Percentiles rank a stretch among this genome's conserved stretches.
Conservation (phyloP, 2,888 invertebrate species). For the Mythimna lalbum region DNA sequence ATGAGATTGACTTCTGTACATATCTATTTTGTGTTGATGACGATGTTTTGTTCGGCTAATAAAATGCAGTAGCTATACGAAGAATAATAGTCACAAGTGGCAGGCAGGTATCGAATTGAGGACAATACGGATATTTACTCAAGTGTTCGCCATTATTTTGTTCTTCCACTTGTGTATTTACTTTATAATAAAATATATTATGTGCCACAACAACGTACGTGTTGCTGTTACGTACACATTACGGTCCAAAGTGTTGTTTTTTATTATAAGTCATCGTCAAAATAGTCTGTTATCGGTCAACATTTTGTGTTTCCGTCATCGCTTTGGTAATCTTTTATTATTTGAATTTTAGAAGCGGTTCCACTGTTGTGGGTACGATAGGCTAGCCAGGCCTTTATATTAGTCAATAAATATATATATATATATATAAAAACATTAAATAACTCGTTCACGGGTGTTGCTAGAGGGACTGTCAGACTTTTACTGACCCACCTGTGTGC, state of each 20-base stretch:
- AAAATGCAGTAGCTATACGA: constrained; percentile 52
- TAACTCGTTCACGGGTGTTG: too few relatives aligned
- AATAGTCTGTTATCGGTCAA: constrained; percentile 44
- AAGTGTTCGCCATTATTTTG: constrained; percentile 76
- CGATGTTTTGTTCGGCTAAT: constrained; percentile 21
- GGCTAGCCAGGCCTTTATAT: too few relatives aligned
- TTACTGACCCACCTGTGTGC: too few relatives aligned
- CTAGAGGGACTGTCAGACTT: too few relatives aligned
- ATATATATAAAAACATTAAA: too few relatives aligned
- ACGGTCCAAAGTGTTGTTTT: constrained; percentile 20
- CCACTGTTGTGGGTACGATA: too few relatives aligned
- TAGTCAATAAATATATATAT: too few relatives aligned
- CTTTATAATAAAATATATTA: constrained; percentile 71
- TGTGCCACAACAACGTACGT: constrained; percentile 59
- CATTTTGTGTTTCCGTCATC: constrained; percentile 34
- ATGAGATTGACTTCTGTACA: too few relatives aligned
- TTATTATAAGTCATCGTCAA: neutral
- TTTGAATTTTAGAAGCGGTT: constrained; percentile 23
- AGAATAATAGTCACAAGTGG: constrained; percentile 28
- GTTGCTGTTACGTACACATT: constrained; percentile 41
- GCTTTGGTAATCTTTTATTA: constrained; percentile 44
- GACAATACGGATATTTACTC: constrained; percentile 81
- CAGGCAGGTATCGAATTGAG: constrained; percentile 68
- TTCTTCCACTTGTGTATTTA: constrained; percentile 72
- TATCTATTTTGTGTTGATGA: too few relatives aligned